Percentiles rank a stretch among this genome's conserved stretches.
Evolutionary conservation across 2,113 vertebrate genomes (phyloP).

Genomic region (Alouatta palliata): DNA sequence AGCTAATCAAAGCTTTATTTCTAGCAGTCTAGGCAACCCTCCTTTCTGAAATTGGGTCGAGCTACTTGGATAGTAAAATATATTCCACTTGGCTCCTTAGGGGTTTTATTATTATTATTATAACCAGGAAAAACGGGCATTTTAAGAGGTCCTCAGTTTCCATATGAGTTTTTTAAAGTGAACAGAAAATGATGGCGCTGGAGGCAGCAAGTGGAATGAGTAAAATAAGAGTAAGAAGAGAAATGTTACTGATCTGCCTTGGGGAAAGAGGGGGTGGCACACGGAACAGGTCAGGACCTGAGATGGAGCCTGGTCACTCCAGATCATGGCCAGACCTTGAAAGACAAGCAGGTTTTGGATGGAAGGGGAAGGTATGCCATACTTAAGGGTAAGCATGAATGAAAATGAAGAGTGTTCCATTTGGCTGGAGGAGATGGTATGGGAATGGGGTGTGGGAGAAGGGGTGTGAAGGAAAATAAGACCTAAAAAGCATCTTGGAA

Average conservation of each 20-base stretch:
- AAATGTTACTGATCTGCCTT: background rate
- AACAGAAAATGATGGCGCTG: background rate
- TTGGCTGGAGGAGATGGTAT: background rate
- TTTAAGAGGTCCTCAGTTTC: slow-evolving; percentile 27
- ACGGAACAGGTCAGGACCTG: background rate
- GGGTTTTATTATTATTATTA: background rate
- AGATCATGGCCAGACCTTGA: background rate
- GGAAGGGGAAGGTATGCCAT: background rate
- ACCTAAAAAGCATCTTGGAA: background rate
- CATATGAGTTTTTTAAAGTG: background rate
- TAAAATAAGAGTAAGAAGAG: background rate
- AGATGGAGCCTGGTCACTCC: background rate
- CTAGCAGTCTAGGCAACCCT: background rate
- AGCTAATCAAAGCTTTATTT: background rate
- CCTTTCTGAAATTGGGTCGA: background rate
- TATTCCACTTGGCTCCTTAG: background rate
- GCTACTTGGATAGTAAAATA: background rate
- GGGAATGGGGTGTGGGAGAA: background rate
- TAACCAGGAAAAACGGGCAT: background rate
- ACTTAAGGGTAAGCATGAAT: background rate
- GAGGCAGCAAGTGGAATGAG: background rate
- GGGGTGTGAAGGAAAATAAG: background rate
- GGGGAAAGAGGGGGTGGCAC: background rate
- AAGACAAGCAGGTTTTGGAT: background rate
- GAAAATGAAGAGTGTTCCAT: background rate